Evolutionary conservation across 2,113 vertebrate genomes (phyloP).

Genomic region (Melanocharis versteri): DNA sequence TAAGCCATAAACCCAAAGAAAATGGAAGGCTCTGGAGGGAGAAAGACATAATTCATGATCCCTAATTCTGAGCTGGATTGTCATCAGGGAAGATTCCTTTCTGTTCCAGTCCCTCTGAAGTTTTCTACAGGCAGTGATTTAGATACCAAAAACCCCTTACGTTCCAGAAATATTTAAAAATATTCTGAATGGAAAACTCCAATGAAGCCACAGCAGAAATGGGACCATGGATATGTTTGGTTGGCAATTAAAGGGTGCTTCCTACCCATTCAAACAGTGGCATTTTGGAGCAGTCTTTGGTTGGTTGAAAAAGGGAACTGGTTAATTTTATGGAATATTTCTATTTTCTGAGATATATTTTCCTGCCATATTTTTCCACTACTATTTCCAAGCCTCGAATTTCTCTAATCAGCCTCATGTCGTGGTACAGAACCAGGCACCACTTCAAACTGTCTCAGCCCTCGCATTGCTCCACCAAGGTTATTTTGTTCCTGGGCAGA

Average conservation of each 20-base stretch:
- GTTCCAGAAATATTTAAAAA: neutral
- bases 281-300: neutral
- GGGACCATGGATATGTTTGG: neutral
- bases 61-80: neutral
- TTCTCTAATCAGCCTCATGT: neutral
- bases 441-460: neutral
- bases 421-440: neutral
- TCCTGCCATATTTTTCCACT: neutral
- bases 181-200: neutral
- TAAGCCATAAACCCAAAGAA: neutral
- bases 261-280: neutral
- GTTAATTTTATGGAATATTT: neutral
- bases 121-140: neutral
- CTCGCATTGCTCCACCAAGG: neutral
- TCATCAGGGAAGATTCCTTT: neutral
- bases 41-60: neutral
- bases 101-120: neutral
- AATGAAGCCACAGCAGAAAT: neutral
- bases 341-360: neutral
- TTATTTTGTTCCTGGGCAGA: neutral
- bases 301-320: neutral
- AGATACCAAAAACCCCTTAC: rapidly evolving
- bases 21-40: neutral
- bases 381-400: neutral
- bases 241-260: neutral